Percentiles rank a stretch among this genome's conserved stretches.
Conservation (phyloP, 64 coral and sea anemone species). For the Stichodactyla helianthus region DNA sequence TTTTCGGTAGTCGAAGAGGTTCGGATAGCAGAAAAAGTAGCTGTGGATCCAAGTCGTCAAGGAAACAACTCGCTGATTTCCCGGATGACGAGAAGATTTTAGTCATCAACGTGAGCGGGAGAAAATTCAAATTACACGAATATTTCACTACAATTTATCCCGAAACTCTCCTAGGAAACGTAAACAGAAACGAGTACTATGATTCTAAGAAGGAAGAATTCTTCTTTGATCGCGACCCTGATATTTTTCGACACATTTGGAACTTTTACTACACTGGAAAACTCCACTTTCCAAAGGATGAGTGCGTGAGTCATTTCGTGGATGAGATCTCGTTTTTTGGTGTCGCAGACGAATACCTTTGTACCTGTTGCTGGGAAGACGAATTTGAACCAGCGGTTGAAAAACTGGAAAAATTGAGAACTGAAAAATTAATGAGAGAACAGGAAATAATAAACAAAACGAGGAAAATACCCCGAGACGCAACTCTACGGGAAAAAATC, state of each 20-base stretch:
- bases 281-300: conserved; percentile 53
- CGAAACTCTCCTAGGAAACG: conserved; percentile 43
- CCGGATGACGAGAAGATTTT: conserved; percentile 38
- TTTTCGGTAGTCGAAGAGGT: conserved; percentile 15
- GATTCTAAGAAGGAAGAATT: conserved; percentile 36
- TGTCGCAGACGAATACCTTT: conserved; percentile 28
- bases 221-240: conserved; percentile 73
- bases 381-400: conserved; percentile 31
- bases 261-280: conserved; percentile 63
- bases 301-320: conserved; percentile 42
- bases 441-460: not conserved
- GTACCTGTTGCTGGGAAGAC: conserved; percentile 50
- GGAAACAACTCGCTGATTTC: conserved; percentile 39
- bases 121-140: conserved; percentile 44
- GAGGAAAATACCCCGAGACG: conserved; percentile 2
- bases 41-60: not conserved
- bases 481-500: conserved; percentile 39
- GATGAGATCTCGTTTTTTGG: conserved; percentile 68
- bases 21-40: not conserved
- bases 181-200: conserved; percentile 25
- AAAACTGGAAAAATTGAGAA: conserved; percentile 24
- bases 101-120: conserved; percentile 56
- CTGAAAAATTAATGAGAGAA: not conserved
- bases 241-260: conserved; percentile 63
- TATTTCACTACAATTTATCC: conserved; percentile 41